These are phyloP conservation scores for Conistra vaccinii DNA, from an alignment of 2,888 invertebrate genomes.

Conservation along the genomic window DNA sequence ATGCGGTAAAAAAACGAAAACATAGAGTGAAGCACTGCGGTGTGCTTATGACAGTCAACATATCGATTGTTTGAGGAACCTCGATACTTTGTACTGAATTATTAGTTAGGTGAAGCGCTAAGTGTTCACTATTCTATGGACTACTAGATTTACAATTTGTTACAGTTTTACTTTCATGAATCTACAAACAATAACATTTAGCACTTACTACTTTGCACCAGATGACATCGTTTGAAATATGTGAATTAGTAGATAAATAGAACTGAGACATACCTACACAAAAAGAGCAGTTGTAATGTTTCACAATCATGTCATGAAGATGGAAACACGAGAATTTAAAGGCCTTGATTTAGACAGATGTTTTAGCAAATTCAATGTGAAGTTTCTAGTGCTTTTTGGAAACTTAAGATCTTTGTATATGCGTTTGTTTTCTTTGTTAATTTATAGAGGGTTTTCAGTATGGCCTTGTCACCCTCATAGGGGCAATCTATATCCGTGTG, in stretches of 20 bases:
- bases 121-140: constrained; percentile 32
- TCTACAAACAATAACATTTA: constrained; percentile 57
- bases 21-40: constrained; percentile 35
- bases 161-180: constrained; percentile 63
- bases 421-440: background rate
- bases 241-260: constrained; percentile 44
- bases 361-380: background rate
- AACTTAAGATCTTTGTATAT: background rate
- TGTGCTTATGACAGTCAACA: constrained; percentile 40
- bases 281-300: constrained; percentile 31
- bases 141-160: constrained; percentile 49
- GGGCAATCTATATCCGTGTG: background rate
- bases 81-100: constrained; percentile 54
- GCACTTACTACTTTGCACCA: constrained; percentile 47
- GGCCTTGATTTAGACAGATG: background rate
- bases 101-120: constrained; percentile 53
- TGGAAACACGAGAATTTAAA: constrained; percentile 19
- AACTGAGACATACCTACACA: constrained; percentile 28
- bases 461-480: background rate
- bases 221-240: constrained; percentile 45
- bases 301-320: constrained; percentile 22
- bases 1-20: constrained; percentile 35
- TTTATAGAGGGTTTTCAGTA: background rate
- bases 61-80: constrained; percentile 61
- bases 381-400: constrained; percentile 8